These are phyloP conservation scores for Plemyria rubiginata DNA, from an alignment of 2,888 invertebrate genomes.

Conservation along the genomic window DNA sequence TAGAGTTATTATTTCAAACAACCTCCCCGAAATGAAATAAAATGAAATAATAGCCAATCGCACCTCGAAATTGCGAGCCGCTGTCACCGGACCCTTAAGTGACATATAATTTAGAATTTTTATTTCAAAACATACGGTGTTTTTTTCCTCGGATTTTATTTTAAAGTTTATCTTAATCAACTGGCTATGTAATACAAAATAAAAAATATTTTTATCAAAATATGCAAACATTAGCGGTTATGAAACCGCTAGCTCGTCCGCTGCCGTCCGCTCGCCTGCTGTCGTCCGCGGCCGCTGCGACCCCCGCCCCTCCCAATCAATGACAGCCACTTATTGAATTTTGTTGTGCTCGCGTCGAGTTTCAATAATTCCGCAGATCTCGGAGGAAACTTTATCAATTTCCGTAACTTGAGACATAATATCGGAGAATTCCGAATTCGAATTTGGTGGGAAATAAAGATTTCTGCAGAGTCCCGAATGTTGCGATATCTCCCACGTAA, in stretches of 20 bases:
- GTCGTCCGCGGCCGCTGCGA: conserved; percentile 20
- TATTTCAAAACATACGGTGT: no score
- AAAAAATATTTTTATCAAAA: no score
- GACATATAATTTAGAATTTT: no score
- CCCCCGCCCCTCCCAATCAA: conserved; percentile 67
- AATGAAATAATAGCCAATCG: no score
- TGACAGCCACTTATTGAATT: conserved; percentile 83
- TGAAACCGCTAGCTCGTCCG: background rate
- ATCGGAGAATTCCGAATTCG: conserved; percentile 47
- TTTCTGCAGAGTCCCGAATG: conserved; percentile 31
- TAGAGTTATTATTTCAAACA: no score
- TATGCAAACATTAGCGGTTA: no score
- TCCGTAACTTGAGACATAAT: conserved; percentile 73
- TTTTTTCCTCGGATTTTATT: no score
- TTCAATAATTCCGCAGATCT: conserved; percentile 77
- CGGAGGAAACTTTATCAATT: conserved; percentile 81
- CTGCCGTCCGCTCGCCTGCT: background rate
- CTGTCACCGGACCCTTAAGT: no score
- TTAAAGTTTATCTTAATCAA: no score
- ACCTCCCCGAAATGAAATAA: no score
- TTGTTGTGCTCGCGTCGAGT: conserved; percentile 79
- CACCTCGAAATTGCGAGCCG: no score
- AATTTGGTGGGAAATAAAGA: conserved; percentile 34
- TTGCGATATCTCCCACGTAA: conserved; percentile 26
- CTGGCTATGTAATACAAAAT: no score